Percentiles rank a stretch among this genome's conserved stretches.
These are phyloP conservation scores for Camponotus vicinus DNA, from an alignment of 1,140 invertebrate species.

Conservation along the genomic window DNA sequence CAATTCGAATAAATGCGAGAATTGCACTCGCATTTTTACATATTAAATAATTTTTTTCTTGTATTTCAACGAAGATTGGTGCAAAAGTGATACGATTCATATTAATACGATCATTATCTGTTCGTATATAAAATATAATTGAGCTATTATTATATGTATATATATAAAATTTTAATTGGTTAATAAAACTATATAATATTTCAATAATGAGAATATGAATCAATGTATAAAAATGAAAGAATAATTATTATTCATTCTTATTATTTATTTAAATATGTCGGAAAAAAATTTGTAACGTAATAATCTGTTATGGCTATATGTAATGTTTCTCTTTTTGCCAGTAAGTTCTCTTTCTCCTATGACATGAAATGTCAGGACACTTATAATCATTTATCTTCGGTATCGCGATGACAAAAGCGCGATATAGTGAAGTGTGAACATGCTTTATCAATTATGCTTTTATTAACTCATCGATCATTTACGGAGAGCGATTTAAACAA, in stretches of 20 bases:
- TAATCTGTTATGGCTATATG: not conserved
- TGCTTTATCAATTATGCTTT: conserved; percentile 16
- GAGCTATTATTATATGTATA: conserved; percentile 7
- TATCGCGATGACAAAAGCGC: not conserved
- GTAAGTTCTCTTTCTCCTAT: not conserved
- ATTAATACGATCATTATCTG: not conserved
- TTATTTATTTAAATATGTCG: not conserved
- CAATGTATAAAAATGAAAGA: not conserved
- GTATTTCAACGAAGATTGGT: conserved; percentile 4
- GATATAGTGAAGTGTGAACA: not conserved
- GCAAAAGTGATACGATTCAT: not conserved
- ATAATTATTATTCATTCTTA: not conserved
- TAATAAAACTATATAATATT: not conserved
- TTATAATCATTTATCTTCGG: conserved; percentile 36
- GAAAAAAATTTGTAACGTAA: not conserved
- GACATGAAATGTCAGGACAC: conserved; percentile 18
- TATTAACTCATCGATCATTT: conserved; percentile 21
- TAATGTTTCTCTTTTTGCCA: not conserved
- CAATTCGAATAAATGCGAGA: conserved; percentile 59
- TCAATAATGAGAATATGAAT: not conserved
- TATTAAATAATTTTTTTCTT: not conserved
- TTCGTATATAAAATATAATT: not conserved
- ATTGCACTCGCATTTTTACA: not conserved
- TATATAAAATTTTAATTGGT: not conserved
- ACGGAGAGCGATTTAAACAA: not conserved